Evolutionary conservation across 64 coral and sea anemone species (phyloP).

Genomic region (Montipora foliosa): DNA sequence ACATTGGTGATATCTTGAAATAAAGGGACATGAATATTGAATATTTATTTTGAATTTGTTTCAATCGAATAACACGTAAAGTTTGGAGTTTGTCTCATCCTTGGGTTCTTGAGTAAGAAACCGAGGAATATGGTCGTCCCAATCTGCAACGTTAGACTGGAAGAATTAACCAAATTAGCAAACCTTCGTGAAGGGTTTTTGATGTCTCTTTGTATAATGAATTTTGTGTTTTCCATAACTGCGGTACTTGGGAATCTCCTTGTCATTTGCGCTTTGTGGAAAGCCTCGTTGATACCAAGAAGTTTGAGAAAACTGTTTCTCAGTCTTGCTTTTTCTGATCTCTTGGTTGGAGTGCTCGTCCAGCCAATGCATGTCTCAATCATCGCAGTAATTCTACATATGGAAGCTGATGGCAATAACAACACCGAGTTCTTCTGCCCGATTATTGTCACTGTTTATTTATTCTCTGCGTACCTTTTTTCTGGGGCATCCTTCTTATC

Average conservation of each 20-base stretch:
- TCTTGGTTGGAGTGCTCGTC: conserved; percentile 33
- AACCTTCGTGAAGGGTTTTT: not conserved
- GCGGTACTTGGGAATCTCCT: conserved; percentile 37
- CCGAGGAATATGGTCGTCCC: not conserved
- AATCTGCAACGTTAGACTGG: not conserved
- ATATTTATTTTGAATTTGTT: not conserved
- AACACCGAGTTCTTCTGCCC: not conserved
- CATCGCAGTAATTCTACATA: not conserved
- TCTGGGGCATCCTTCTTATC: conserved; percentile 42
- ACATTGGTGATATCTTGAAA: not conserved
- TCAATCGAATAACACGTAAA: not conserved
- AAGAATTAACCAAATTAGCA: not conserved
- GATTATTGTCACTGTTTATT: not conserved
- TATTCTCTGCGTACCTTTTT: conserved; percentile 1
- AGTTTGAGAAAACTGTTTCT: conserved; percentile 9
- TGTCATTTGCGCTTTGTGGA: conserved; percentile 11
- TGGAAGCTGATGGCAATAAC: not conserved
- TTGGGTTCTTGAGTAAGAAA: not conserved
- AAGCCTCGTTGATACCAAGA: not conserved
- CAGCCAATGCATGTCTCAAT: conserved; percentile 38
- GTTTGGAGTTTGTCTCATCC: not conserved
- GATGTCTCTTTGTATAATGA: not conserved
- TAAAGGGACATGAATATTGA: not conserved
- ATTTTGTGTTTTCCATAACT: not conserved
- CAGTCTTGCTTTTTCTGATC: conserved; percentile 55